Evolutionary conservation across 2,888 invertebrate species (phyloP), one percentile per base, ranked within the genome.

Genomic region (Acanthacorydalis orientalis): DNA sequence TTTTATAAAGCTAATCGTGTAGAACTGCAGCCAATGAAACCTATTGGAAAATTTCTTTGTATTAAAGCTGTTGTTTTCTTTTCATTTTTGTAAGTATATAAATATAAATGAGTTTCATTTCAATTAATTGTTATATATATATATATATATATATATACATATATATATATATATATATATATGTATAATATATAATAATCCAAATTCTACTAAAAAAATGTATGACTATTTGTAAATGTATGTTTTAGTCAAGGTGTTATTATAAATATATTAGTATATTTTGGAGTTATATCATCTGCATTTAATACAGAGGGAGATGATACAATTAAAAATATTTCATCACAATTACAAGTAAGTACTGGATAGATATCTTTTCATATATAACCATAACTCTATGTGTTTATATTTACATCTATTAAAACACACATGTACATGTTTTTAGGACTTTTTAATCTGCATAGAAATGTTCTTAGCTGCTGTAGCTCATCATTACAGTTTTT

Each of bases 1-100:
- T 96, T 96, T 67, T 96, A 96, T 62, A 79, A 77, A 64, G 92
- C 92, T 4, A 91, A 88, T 63, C 77, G 79, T 57, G 77, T 82
- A 48, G 90, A 92, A 64, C 67, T 96, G 43, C 78, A 78, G 56
- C 92, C 93, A 6, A 91, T 96, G 85, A 84, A 83, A 60, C 96
- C 96, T 1, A 75, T 96, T 53, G 87, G 90, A 43, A 96, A 96
- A 68, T 95, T 96, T 69, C 71, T 96, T 46, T 95, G 95, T 65
- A 93, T 96, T 56, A 96, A 96, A 70, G 90, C 92, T 54, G 93
- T 96, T 47, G 92, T 96, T 23, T 96, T 96, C 72, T 90, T 95
- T 64, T 95, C 95, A 43, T 96, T 96, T 69, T 95, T 95, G 95
- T 95, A 77, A 84, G 89, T 78, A 33, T 37, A 8, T 37, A 37